Evolutionary conservation across 2,113 vertebrate genomes (phyloP).

Genomic region (Chauna torquata): DNA sequence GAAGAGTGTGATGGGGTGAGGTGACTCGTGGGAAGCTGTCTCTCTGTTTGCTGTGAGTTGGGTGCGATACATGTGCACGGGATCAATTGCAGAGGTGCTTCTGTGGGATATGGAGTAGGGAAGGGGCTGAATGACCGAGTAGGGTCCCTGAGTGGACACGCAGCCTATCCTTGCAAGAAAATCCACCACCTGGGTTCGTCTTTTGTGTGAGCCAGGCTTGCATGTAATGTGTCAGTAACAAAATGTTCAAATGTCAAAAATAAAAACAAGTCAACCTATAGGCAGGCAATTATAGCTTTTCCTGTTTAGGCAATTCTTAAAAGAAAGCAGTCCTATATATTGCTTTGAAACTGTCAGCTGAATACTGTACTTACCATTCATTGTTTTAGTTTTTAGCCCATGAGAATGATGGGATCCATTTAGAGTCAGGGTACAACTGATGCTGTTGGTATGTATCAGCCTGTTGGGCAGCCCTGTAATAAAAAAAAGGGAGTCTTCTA

Average conservation of each 20-base stretch:
- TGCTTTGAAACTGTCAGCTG: background rate
- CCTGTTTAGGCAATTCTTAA: background rate
- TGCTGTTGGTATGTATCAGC: background rate
- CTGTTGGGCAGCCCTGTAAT: background rate
- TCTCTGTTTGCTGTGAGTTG: accelerated
- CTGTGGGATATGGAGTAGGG: background rate
- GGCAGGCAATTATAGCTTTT: background rate
- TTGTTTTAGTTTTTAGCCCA: background rate
- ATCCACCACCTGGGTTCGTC: background rate
- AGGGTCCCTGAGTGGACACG: background rate
- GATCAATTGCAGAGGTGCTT: background rate
- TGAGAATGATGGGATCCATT: background rate
- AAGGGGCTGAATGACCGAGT: background rate
- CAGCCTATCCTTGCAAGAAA: background rate
- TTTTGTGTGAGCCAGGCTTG: background rate
- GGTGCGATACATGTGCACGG: accelerated
- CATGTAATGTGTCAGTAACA: background rate
- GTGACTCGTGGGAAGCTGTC: background rate
- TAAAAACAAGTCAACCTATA: background rate
- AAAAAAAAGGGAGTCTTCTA: background rate
- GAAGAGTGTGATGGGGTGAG: background rate
- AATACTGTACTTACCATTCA: background rate
- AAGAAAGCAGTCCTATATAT: background rate
- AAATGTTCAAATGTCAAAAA: background rate
- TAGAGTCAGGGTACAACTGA: background rate